Conservation (phyloP, 2,888 invertebrate species). For the Trichacis sp. region DNA sequence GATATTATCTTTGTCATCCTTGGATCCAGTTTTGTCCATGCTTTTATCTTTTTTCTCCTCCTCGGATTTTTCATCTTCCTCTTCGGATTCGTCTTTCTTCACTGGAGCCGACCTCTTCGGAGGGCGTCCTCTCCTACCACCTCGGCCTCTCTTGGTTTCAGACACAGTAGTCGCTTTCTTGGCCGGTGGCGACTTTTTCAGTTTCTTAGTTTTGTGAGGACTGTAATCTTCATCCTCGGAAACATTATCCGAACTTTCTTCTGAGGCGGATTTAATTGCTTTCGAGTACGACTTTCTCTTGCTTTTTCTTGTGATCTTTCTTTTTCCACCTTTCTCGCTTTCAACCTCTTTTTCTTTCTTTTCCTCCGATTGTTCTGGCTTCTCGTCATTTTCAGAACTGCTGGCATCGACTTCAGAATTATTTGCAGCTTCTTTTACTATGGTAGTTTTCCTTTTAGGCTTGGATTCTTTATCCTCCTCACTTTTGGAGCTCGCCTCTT, state of each 20-base stretch:
- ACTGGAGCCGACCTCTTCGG: slow-evolving; percentile 37
- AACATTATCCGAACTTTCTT: slow-evolving; percentile 53
- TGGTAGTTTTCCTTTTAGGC: slow-evolving; percentile 57
- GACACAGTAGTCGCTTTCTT: slow-evolving; percentile 40
- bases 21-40: slow-evolving; percentile 22
- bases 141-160: slow-evolving; percentile 46
- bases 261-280: slow-evolving; percentile 49
- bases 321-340: slow-evolving; percentile 5
- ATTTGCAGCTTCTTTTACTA: slow-evolving; percentile 60
- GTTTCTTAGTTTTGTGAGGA: slow-evolving; percentile 55
- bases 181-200: slow-evolving; percentile 42
- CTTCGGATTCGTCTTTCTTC: slow-evolving; percentile 35
- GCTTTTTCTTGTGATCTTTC: slow-evolving; percentile 32
- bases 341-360: slow-evolving; percentile 19
- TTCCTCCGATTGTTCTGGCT: slow-evolving; percentile 25
- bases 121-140: slow-evolving; percentile 43
- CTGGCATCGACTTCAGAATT: slow-evolving; percentile 62
- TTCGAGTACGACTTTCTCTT: slow-evolving; percentile 49
- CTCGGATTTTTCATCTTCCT: slow-evolving; percentile 34
- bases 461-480: slow-evolving; percentile 49
- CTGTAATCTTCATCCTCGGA: slow-evolving; percentile 61
- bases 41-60: slow-evolving; percentile 33
- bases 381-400: slow-evolving; percentile 54
- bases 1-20: slow-evolving; percentile 30
- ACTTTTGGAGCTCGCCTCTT: slow-evolving; percentile 54